These are phyloP conservation scores for Macrotrachela quadricornifera DNA, from an alignment of 1,140 invertebrate genomes.

Conservation along the genomic window DNA sequence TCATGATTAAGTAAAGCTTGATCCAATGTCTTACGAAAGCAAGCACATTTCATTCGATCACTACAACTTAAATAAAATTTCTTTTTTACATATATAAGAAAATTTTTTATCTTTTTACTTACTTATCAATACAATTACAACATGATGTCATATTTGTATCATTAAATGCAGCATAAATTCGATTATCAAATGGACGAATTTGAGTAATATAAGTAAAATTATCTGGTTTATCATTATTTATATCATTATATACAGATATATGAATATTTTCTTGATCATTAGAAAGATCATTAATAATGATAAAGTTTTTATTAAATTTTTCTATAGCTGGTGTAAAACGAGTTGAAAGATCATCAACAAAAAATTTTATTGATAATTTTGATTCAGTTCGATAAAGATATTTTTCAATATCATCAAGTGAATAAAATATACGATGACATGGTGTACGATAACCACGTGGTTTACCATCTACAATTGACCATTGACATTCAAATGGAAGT, in stretches of 20 bases:
- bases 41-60: slow-evolving; percentile 66
- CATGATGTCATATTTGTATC: slow-evolving; percentile 52
- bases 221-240: slow-evolving; percentile 55
- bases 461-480: too few species aligned
- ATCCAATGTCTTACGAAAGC: slow-evolving; percentile 66
- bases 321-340: slow-evolving; percentile 54
- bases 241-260: slow-evolving; percentile 68
- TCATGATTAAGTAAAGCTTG: slow-evolving; percentile 34
- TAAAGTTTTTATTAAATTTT: slow-evolving; percentile 31
- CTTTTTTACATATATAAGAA: too few species aligned
- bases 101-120: too few species aligned
- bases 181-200: slow-evolving; percentile 56
- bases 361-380: slow-evolving; percentile 61
- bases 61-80: slow-evolving; percentile 36
- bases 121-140: slow-evolving; percentile 69
- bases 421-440: slow-evolving; percentile 57
- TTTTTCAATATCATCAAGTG: slow-evolving; percentile 50
- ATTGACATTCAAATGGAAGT: too few species aligned
- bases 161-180: slow-evolving; percentile 57
- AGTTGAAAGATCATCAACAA: slow-evolving; percentile 58
- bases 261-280: slow-evolving; percentile 62
- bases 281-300: slow-evolving; percentile 40
- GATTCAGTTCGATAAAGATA: slow-evolving; percentile 49
- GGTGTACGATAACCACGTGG: slow-evolving; percentile 49
- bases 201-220: slow-evolving; percentile 64